Base-by-base conservation (phyloP, 2,888 invertebrate genomes). In the Thalpophila matura region DNA sequence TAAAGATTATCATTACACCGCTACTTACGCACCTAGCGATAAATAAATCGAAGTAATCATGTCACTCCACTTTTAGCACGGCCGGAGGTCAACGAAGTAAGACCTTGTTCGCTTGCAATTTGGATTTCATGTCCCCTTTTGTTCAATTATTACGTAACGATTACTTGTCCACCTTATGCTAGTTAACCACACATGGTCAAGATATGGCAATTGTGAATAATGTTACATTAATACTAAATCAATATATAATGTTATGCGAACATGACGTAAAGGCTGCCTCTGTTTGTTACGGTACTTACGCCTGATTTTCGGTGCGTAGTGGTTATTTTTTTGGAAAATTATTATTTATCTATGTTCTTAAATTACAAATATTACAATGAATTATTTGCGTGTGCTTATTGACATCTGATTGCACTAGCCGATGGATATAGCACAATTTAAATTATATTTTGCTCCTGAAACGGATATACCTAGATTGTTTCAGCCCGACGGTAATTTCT, bases 81-180 rank as follows among this genome's bases (percentile, higher is more conserved):
- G 40, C 62, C 74, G 80, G 81, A 88, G 87, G 86, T 85, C 87
- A 80, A 53, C 62, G 16, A 43, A 50, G 53, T 47, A 33, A 43
- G 79, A 79, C 88, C 88, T 88, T 84, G 87, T 76, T 65, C 51
- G 78, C 75, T 83, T 75, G 83, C 86, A 81, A 87, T 89, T 89
- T 79, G 82, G 82, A 82, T 79, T 81, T 82, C 82, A 84, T 87
- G 77, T 82, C 83, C 79, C 84, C 83, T 87, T 87, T 87, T 83
- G 85, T 88, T 83, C 76, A 83, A 77, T 85, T 51, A 72, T 72
- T 84, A 83, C 82, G 80, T 83, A 83, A 77, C 42, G 58, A 77
- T 74, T 79, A 86, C 84, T 84, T 81, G 88, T 87, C 88, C 80
- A 87, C 88, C 86, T 88, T 87, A 86, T 71, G 69, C 87, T 75